These are phyloP conservation scores for Cyanoramphus novaezelandiae DNA, from an alignment of 2,113 vertebrate genomes.

Conservation along the genomic window DNA sequence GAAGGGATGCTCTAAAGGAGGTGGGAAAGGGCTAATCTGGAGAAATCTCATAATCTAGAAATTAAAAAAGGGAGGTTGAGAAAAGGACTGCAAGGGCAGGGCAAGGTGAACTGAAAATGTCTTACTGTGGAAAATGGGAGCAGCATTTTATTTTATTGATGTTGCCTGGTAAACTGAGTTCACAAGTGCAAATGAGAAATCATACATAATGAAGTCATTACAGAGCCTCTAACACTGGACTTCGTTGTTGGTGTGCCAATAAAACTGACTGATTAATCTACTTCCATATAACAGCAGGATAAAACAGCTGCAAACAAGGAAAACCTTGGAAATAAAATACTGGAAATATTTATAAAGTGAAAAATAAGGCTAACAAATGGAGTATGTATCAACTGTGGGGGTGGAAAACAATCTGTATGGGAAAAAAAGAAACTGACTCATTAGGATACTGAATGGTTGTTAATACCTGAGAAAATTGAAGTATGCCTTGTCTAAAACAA, in stretches of 20 bases:
- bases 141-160: constrained; percentile 43
- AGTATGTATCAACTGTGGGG: background rate
- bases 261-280: constrained; percentile 55
- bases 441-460: background rate
- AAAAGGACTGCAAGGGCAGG: background rate
- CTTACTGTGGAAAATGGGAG: background rate
- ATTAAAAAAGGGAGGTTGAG: background rate
- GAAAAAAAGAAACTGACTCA: constrained; percentile 5
- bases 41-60: background rate
- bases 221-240: constrained; percentile 29
- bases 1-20: background rate
- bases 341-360: constrained; percentile 66
- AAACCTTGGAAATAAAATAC: constrained; percentile 31
- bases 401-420: constrained; percentile 41
- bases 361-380: constrained; percentile 42
- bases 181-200: constrained; percentile 59
- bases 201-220: constrained; percentile 59
- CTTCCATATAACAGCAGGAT: constrained; percentile 30
- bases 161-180: constrained; percentile 58
- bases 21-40: background rate
- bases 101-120: background rate
- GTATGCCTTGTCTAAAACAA: background rate
- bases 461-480: background rate
- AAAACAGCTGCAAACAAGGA: constrained; percentile 56
- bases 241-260: constrained; percentile 52